Evolutionary conservation across 2,888 invertebrate species (phyloP), one percentile per base, ranked within the genome.

Genomic region (Gryllus longicercus): DNA sequence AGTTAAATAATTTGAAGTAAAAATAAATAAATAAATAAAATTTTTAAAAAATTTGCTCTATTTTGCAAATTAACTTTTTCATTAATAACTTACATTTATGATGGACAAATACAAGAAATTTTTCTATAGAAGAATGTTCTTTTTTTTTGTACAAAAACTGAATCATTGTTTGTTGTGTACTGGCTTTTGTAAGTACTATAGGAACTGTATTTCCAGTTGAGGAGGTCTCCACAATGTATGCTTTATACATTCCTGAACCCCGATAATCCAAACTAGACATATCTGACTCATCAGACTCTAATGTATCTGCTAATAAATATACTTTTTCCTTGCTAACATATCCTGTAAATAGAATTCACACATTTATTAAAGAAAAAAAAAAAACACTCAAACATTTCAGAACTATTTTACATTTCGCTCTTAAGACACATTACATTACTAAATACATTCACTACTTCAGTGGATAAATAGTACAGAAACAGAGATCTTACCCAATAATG

Each of bases 91-190:
- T 89, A 94, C 95, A 92, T 87, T 95, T 93, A 86, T 94, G 91
- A 87, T 95, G 95, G 80, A 93, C 92, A 77, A 95, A 88, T 49
- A 95, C 86, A 76, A 95, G 86, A 84, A 95, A 91, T 85, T 93
- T 92, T 83, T 94, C 92, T 85, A 86, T 83, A 82, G 86, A 74
- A 81, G 81, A 84, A 83, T 87, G 84, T 84, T 87, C 88, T 79
- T 85, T 85, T 77, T 87, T 92, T 75, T 91, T 91, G 85, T 93
- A 93, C 14, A 94, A 89, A 90, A 95, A 95, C 85, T 95, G 95
- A 79, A 93, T 89, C 91, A 95, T 92, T 51, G 93, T 91, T 87
- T 95, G 95, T 81, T 92, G 93, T 0, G 21, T 18, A 16, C 50
- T 23, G 23, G 21, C 10, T 21, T 76, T 25, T 25, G 76, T 23